phyloP scores from a whole-genome alignment of 2,113 vertebrate genomes.

The Onychostoma macrolepis region DNA sequence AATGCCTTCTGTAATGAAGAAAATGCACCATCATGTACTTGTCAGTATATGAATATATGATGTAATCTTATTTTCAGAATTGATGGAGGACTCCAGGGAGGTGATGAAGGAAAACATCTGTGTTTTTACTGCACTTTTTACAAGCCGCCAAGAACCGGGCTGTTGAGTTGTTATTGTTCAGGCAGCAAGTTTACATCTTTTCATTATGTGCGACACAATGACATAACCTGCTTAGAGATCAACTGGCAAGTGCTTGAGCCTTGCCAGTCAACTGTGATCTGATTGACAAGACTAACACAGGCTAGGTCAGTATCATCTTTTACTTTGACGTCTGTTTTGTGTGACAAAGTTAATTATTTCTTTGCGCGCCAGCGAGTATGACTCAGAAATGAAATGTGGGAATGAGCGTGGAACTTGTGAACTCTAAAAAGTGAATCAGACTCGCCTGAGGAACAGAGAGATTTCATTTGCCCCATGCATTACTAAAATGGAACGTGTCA shows the following conservation, averaged over 20 bases:
- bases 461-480: slow-evolving; percentile 60
- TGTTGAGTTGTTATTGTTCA: slow-evolving; percentile 38
- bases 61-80: slow-evolving; percentile 7
- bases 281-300: slow-evolving; percentile 11
- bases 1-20: neutral
- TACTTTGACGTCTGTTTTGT: slow-evolving; percentile 7
- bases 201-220: slow-evolving; percentile 34
- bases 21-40: neutral
- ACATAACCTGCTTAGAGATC: slow-evolving; percentile 21
- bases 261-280: slow-evolving; percentile 17
- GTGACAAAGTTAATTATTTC: neutral
- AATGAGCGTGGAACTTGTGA: slow-evolving; percentile 52
- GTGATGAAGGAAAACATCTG: slow-evolving; percentile 39
- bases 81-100: slow-evolving; percentile 24
- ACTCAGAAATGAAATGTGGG: slow-evolving; percentile 2
- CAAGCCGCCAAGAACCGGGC: slow-evolving; percentile 35
- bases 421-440: slow-evolving; percentile 58
- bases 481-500: slow-evolving; percentile 64
- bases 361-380: neutral
- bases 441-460: slow-evolving; percentile 66
- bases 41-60: slow-evolving; percentile 32
- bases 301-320: slow-evolving; percentile 6
- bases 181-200: slow-evolving; percentile 32
- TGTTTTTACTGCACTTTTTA: slow-evolving; percentile 50
- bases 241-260: neutral